These are phyloP conservation scores for Hydractinia symbiolongicarpus DNA, from an alignment of 30 jellyfish, hydroid and myxozoan species.

Conservation along the genomic window DNA sequence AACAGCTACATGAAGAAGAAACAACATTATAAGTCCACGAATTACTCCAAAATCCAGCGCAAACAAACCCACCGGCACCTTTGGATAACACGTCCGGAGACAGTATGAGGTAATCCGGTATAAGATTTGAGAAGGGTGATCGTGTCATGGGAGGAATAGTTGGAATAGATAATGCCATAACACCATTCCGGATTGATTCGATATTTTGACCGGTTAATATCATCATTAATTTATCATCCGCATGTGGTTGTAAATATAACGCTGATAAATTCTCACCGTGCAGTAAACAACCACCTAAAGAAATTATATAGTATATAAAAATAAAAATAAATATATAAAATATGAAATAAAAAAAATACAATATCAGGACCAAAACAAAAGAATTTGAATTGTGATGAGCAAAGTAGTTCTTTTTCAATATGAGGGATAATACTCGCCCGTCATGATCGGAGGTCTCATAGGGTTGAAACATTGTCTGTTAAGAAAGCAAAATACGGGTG, in stretches of 20 bases:
- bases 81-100: conserved; percentile 1
- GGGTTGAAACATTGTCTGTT: too few relatives aligned
- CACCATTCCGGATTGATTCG: not conserved
- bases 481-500: too few relatives aligned
- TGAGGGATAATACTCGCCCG: too few relatives aligned
- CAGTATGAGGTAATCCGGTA: conserved; percentile 15
- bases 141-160: conserved; percentile 39
- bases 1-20: not conserved
- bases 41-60: conserved; percentile 16
- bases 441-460: too few relatives aligned
- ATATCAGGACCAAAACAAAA: too few relatives aligned
- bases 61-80: not conserved
- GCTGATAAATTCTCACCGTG: not conserved
- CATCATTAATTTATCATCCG: not conserved
- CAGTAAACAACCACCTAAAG: not conserved
- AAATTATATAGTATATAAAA: not conserved
- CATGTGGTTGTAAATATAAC: conserved; percentile 8
- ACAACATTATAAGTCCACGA: not conserved
- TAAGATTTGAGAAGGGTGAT: conserved; percentile 23
- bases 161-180: conserved; percentile 8
- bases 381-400: too few relatives aligned
- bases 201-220: conserved; percentile 1
- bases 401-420: too few relatives aligned
- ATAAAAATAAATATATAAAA: too few relatives aligned
- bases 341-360: too few relatives aligned